A percentile compares a stretch with the other conserved stretches of the same genome.
phyloP scores from a whole-genome alignment of 2,888 invertebrate species.

The Brachypterus glaber region DNA sequence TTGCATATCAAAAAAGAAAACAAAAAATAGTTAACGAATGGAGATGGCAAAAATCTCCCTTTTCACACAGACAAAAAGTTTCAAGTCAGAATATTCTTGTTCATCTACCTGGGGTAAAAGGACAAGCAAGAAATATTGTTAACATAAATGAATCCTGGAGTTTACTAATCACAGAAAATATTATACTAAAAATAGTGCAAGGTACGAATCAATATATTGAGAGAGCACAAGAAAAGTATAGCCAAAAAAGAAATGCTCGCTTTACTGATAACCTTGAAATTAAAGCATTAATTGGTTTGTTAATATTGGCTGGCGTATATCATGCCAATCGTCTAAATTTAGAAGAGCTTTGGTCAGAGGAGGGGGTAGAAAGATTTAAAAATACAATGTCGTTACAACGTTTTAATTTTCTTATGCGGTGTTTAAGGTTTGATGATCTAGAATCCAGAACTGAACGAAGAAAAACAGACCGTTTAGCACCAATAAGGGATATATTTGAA shows the following conservation, averaged over 20 bases:
- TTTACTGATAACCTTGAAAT: slow-evolving; percentile 22
- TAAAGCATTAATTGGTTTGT: slow-evolving; percentile 24
- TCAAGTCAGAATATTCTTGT: slow-evolving; percentile 13
- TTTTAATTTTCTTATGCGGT: slow-evolving; percentile 11
- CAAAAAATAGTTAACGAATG: slow-evolving; percentile 2
- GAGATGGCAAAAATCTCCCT: slow-evolving; percentile 12
- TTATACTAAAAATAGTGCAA: slow-evolving; percentile 11
- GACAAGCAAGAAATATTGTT: slow-evolving; percentile 5
- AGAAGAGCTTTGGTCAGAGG: slow-evolving; percentile 7
- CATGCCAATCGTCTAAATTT: slow-evolving; percentile 5
- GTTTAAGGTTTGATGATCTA: slow-evolving; percentile 11
- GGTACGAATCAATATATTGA: slow-evolving; percentile 22
- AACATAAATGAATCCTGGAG: slow-evolving; percentile 7
- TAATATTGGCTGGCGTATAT: slow-evolving; percentile 24
- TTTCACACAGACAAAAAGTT: slow-evolving; percentile 7
- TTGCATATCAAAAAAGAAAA: slow-evolving; percentile 2
- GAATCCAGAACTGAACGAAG: slow-evolving; percentile 12
- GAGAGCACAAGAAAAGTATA: slow-evolving; percentile 15
- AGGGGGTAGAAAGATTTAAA: slow-evolving; percentile 2
- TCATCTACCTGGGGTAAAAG: slow-evolving; percentile 12
- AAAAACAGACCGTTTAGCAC: slow-evolving; percentile 16
- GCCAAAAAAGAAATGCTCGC: slow-evolving; percentile 17
- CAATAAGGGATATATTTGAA: slow-evolving; percentile 8
- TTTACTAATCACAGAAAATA: slow-evolving; percentile 7
- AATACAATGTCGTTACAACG: slow-evolving; percentile 19